A percentile compares a stretch with the other conserved stretches of the same genome.
Conservation (phyloP, 2,797 vertebrate genomes). For the Lerista edwardsae region DNA sequence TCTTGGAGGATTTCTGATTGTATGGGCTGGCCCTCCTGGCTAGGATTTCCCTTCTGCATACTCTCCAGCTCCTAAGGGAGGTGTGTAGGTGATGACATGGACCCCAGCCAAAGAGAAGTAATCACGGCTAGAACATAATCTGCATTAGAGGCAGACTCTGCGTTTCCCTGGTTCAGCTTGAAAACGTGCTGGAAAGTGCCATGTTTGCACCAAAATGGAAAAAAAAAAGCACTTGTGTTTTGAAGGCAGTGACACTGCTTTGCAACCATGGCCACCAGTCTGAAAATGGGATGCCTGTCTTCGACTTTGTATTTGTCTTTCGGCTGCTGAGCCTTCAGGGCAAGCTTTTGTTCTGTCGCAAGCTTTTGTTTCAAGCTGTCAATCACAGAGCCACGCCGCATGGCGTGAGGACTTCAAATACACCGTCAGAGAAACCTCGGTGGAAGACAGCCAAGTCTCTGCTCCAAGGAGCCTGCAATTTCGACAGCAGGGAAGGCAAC, state of each 20-base stretch:
- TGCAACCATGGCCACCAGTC: neutral
- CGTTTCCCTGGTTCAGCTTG: neutral
- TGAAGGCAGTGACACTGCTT: neutral
- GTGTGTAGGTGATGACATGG: neutral
- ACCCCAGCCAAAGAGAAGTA: neutral
- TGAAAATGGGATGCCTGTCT: neutral
- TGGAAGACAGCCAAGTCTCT: neutral
- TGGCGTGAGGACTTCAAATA: neutral
- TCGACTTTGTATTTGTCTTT: neutral
- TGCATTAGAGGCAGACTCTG: neutral
- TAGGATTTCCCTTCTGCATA: no score
- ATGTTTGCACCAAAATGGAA: neutral
- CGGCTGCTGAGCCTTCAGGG: neutral
- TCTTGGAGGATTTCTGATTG: no score
- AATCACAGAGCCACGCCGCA: neutral
- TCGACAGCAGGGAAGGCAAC: no score
- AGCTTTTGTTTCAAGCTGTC: neutral
- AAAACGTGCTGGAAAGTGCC: neutral
- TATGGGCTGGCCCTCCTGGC: no score
- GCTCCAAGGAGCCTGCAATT: neutral
- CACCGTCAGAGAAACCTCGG: neutral
- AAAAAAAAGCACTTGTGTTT: neutral
- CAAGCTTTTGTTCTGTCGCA: neutral
- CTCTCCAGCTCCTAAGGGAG: no score
- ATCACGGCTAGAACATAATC: neutral